Evolutionary conservation across 2,797 vertebrate genomes (phyloP), one percentile per base, ranked within the genome.

Genomic region (Gadopsis bispinosus): DNA sequence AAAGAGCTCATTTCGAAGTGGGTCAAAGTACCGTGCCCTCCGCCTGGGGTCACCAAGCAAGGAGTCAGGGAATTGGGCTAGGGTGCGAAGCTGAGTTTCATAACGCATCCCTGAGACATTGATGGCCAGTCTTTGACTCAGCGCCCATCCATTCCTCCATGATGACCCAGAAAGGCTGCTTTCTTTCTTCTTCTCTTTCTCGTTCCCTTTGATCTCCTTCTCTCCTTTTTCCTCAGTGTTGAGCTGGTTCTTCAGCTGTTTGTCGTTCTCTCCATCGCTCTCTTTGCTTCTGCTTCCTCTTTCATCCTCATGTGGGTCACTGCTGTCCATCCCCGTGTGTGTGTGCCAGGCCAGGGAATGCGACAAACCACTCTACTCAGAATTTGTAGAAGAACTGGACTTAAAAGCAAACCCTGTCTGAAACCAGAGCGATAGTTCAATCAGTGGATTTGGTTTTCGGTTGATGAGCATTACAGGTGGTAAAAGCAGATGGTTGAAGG

Each of bases 91-190:
- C 81, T 97, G 91, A 1, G 97, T 97, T 91, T 97, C 97, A 55
- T 97, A 98, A n/a, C 96, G 94, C 83, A 97, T 93, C 17, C 97
- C 97, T 0, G 97, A 95, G 62, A 97, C 97, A 26, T 98, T 98
- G 89, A 98, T 97, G 85, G 96, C 95, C 63, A 98, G 88, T n/a
- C 97, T 92, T 74, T 95, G 91, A 47, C 91, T 92, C 72, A 92
- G 67, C 0, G 88, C 86, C 89, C 89, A 93, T 45, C 94, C 92
- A 9, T 53, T 92, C 74, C 88, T 92, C 89, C 93, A 93, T 5
- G 91, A 65, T 43, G 84, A 84, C 29, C 91, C 89, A 1, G 91
- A 90, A 3, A 90, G 84, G 35, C 82, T 72, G 2, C 77, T 72
- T 1, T 90, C 91, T 68, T 81, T 92, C 81, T 68, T 92, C 76